These are phyloP conservation scores for Napeogenes inachia DNA, from an alignment of 2,888 invertebrate genomes.

Conservation along the genomic window DNA sequence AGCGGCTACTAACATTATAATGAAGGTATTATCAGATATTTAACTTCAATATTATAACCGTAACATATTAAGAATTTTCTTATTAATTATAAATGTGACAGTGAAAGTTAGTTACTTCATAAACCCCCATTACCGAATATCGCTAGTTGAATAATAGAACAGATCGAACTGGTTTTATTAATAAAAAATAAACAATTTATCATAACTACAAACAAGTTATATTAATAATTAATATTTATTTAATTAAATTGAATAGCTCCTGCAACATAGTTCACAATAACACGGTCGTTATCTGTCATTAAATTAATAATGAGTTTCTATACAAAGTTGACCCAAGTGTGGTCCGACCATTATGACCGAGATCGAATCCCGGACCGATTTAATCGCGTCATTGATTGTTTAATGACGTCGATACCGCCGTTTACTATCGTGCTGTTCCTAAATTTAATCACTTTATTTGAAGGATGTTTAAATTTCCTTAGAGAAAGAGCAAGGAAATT, in stretches of 20 bases:
- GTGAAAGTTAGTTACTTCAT: no score
- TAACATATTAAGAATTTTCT: no score
- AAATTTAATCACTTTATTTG: conserved; percentile 39
- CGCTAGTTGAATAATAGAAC: no score
- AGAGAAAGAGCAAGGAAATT: no score
- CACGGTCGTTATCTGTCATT: conserved; percentile 32
- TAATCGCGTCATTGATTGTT: conserved; percentile 47
- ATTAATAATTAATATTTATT: background rate
- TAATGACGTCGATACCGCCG: conserved; percentile 34
- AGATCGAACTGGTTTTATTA: no score
- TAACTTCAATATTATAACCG: no score
- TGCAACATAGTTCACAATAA: conserved; percentile 6
- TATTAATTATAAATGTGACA: no score
- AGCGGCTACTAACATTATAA: conserved; percentile 26
- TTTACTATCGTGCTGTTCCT: conserved; percentile 34
- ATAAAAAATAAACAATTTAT: background rate
- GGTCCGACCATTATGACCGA: conserved; percentile 36
- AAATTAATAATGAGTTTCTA: conserved; percentile 36
- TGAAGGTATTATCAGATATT: background rate
- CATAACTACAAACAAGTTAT: background rate
- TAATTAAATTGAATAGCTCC: background rate
- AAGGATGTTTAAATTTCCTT: conserved; percentile 13
- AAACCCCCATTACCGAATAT: no score
- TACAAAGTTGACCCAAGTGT: conserved; percentile 35
- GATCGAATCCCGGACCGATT: conserved; percentile 39